These are phyloP conservation scores for Orthosia gracilis DNA, from an alignment of 2,888 invertebrate genomes.

Conservation along the genomic window DNA sequence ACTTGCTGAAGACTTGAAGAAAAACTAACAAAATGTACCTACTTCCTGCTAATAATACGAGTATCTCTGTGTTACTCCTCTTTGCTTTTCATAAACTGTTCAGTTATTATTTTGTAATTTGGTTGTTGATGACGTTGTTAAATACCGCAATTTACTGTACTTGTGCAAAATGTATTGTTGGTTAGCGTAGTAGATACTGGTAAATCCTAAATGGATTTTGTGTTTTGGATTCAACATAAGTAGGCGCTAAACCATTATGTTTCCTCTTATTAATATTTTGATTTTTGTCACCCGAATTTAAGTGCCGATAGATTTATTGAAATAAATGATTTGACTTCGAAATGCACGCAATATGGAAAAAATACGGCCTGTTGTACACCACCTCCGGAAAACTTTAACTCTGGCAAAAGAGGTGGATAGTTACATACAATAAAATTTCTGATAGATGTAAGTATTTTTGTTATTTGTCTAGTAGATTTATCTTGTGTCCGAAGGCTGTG, in stretches of 20 bases:
- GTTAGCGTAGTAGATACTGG: not conserved
- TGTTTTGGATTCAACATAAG: not conserved
- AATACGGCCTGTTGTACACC: not conserved
- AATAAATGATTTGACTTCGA: too few relatives aligned
- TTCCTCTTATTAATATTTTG: not conserved
- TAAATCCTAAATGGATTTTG: not conserved
- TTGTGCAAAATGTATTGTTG: constrained; percentile 14
- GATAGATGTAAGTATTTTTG: not conserved
- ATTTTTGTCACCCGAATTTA: not conserved
- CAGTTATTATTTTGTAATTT: not conserved
- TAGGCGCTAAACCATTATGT: too few relatives aligned
- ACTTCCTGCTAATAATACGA: not conserved
- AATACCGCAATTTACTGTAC: constrained; percentile 45
- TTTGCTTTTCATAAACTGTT: not conserved
- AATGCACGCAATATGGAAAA: not conserved
- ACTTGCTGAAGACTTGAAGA: constrained; percentile 6
- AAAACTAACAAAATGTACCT: not conserved
- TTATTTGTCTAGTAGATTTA: not conserved
- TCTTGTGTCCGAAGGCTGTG: not conserved
- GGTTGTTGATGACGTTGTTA: constrained; percentile 35
- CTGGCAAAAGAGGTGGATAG: not conserved
- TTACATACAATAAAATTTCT: not conserved
- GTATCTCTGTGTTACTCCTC: not conserved
- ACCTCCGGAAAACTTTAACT: not conserved
- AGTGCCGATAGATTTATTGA: too few relatives aligned